Conservation (phyloP, 1,140 invertebrate genomes). For the Drosophila pseudoobscura region DNA sequence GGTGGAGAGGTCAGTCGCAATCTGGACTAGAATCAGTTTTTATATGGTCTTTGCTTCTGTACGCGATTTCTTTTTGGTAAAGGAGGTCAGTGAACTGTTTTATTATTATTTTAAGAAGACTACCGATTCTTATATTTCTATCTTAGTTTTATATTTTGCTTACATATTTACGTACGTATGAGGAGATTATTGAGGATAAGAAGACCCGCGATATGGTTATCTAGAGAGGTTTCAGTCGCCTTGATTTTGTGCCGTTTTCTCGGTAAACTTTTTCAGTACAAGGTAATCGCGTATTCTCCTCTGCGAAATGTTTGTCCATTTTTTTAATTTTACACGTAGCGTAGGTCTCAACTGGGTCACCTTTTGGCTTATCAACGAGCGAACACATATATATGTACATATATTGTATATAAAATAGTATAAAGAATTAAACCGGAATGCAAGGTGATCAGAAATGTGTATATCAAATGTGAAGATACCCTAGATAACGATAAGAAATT, state of each 20-base stretch:
- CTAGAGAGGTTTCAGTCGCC: no score
- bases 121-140: neutral
- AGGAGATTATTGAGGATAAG: no score
- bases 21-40: slow-evolving; percentile 22
- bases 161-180: neutral
- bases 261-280: neutral
- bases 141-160: neutral
- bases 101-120: neutral
- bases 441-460: slow-evolving; percentile 21
- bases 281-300: neutral
- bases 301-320: no score
- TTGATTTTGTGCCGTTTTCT: neutral
- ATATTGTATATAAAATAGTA: slow-evolving; percentile 31
- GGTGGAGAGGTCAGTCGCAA: slow-evolving; percentile 37
- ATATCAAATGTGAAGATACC: slow-evolving; percentile 14
- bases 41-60: slow-evolving; percentile 1
- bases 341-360: slow-evolving; percentile 65
- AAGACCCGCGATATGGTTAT: no score
- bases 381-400: no score
- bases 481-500: slow-evolving; percentile 8
- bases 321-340: slow-evolving; percentile 31
- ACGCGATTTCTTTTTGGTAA: neutral
- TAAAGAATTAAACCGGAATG: slow-evolving; percentile 22
- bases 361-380: slow-evolving; percentile 69
- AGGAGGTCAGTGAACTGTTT: slow-evolving; percentile 25